Evolutionary conservation across 2,113 vertebrate species (phyloP), one percentile per base, ranked within the genome.

Genomic region (Carlito syrichta): DNA sequence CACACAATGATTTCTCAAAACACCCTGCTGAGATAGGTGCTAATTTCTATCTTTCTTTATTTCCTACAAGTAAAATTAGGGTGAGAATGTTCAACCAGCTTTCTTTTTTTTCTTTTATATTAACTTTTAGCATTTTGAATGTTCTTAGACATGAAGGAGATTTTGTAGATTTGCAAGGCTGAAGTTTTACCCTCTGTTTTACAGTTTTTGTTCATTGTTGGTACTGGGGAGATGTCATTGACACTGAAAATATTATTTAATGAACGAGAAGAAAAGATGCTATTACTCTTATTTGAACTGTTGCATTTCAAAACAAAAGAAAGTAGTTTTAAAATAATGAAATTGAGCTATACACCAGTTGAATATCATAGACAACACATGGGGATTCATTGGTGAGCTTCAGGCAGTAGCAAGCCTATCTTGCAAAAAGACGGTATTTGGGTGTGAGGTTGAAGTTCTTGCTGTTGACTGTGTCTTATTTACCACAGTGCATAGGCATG

Each of bases 41-140:
- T 89, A 91, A 97, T 97, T 97, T 97, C 68, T 54, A 73, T 69
- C 83, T 71, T 95, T 77, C 86, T 94, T 58, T 91, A 91, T 79
- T 95, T 95, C 79, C 84, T 96, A 96, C 73, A 97, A 97, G 89
- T 92, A 35, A 89, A 96, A 93, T 96, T 89, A 94, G 63, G 93
- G 30, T 84, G 69, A 94, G 40, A 91, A 88, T 43, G 27, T 79
- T 92, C 54, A 93, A 48, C 32, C 13, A 62, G 79, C 9, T 45
- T 69, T 60, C 54, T 94, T 40, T 58, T 77, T 40, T 60, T 63
- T 17, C 32, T 85, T 77, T 84, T 40, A 94, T 89, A 91, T 97
- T 96, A 95, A 89, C 86, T 95, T 93, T 86, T 48, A 84, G 62
- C 38, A 62, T 77, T 91, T 95, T 45, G 63, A 96, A 96, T 4